Conservation (phyloP, 1,140 invertebrate species). For the Geopemphigus sp. region DNA sequence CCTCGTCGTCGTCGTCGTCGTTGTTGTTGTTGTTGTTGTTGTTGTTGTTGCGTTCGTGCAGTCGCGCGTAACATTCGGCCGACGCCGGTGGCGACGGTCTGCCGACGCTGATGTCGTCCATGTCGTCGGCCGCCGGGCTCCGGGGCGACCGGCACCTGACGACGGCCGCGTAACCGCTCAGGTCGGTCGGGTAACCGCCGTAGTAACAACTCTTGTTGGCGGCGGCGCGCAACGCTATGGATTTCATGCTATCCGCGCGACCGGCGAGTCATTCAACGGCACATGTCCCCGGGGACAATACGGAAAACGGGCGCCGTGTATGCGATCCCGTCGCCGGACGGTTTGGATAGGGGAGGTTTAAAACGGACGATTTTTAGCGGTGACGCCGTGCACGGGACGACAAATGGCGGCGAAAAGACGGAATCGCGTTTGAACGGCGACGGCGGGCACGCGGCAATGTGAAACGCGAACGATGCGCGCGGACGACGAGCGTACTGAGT, state of each 20-base stretch:
- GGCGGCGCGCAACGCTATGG: conserved; percentile 41
- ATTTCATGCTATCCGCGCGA: conserved; percentile 44
- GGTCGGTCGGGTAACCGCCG: conserved; percentile 36
- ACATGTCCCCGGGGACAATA: no score
- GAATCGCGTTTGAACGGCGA: no score
- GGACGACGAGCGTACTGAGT: conserved; percentile 25
- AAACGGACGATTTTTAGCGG: no score
- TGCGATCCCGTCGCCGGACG: no score
- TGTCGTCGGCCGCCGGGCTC: conserved; percentile 43
- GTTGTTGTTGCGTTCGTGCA: conserved; percentile 55
- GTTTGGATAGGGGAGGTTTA: no score
- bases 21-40: no score
- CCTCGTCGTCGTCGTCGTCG: conserved; percentile 54
- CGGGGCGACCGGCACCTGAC: conserved; percentile 41
- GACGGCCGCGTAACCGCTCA: conserved; percentile 22
- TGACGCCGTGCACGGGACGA: no score
- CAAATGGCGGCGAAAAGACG: no score
- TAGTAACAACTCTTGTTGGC: conserved; percentile 41
- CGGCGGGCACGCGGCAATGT: no score
- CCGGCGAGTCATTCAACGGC: conserved; percentile 2
- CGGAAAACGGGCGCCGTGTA: no score
- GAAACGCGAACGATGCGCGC: conserved; percentile 6
- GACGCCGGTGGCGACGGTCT: conserved; percentile 66
- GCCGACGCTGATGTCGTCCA: conserved; percentile 69
- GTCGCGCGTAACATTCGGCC: conserved; percentile 65